Conservation (phyloP, 2,113 vertebrate genomes). For the Melospiza melodia region DNA sequence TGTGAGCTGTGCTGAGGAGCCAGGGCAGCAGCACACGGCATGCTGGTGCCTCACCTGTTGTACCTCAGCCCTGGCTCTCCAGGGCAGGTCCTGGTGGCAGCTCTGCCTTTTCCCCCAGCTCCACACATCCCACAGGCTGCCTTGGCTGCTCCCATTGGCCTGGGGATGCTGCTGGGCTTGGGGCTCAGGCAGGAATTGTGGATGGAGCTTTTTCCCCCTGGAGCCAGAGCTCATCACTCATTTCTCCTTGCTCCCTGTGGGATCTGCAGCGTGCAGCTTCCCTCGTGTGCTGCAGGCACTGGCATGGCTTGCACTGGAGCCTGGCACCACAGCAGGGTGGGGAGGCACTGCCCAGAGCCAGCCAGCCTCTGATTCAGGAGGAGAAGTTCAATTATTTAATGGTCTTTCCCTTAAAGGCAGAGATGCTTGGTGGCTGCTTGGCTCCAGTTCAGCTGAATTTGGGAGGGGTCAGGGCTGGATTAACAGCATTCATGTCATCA, state of each 20-base stretch:
- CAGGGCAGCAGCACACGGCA: not conserved
- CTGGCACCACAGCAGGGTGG: not conserved
- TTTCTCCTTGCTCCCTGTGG: not conserved
- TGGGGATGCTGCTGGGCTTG: not conserved
- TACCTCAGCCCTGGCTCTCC: not conserved
- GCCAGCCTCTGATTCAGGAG: not conserved
- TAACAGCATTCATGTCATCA: fast-evolving
- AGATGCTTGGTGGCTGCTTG: not conserved
- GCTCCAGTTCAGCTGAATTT: not conserved
- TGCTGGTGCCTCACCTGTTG: not conserved
- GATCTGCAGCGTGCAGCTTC: not conserved
- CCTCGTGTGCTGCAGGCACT: not conserved
- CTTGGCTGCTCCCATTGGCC: not conserved
- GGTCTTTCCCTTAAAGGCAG: not conserved
- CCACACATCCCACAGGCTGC: not conserved
- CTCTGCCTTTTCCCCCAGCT: not conserved
- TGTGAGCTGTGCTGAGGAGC: not conserved
- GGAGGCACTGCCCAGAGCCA: not conserved
- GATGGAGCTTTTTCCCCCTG: not conserved
- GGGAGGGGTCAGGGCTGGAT: not conserved
- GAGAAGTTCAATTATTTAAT: not conserved
- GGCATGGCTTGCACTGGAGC: constrained; percentile 11
- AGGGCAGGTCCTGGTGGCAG: not conserved
- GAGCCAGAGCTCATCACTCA: not conserved
- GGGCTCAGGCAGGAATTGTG: not conserved